Base-by-base conservation (phyloP, 2,113 vertebrate genomes). In the Aptenodytes patagonicus region DNA sequence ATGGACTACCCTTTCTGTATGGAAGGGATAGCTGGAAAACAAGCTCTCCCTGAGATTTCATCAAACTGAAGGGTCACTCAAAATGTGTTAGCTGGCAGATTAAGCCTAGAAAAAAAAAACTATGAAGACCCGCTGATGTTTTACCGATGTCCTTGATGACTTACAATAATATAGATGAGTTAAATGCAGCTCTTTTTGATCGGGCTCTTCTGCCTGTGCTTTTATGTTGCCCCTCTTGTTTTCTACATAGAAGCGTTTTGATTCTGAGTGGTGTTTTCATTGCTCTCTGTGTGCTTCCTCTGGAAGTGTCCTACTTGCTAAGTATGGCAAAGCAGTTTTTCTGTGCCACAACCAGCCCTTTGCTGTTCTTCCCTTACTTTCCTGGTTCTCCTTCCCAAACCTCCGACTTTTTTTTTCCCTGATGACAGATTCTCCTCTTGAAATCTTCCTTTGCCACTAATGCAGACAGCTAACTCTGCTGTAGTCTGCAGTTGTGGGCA, bases 111-210 rank as follows among this genome's bases (percentile, higher is more conserved):
- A 32, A 34, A 17, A 17, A 40, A 57, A 32, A 46, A 7, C 21
- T 68, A 0, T 44, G 57, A 82, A 79, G 58, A 57, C 26, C 26
- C 80, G 57, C 14, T 75, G 62, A 64, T 75, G 31, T 70, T 79
- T 91, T 51, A 36, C 15, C 61, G 36, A 20, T 31, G 17, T 52
- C 38, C 52, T 76, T 47, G 44, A 29, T 83, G 36, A 70, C 19
- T 90, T 55, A 64, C 0, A 47, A 7, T 42, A 83, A 51, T 68
- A 47, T 44, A 32, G 21, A 28, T 0, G 0, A 69, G 28, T 28
- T 75, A 88, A 90, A 51, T 28, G 9, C 7, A 2, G 2, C 52
- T 22, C 17, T 83, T 40, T 34, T 47, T n/a, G 6, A 17, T 70
- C 11, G 28, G 6, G 24, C 40, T 78, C 5, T 51, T 77, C 40